Evolutionary conservation across 2,888 invertebrate genomes (phyloP).

Genomic region (Lamproptera curius): DNA sequence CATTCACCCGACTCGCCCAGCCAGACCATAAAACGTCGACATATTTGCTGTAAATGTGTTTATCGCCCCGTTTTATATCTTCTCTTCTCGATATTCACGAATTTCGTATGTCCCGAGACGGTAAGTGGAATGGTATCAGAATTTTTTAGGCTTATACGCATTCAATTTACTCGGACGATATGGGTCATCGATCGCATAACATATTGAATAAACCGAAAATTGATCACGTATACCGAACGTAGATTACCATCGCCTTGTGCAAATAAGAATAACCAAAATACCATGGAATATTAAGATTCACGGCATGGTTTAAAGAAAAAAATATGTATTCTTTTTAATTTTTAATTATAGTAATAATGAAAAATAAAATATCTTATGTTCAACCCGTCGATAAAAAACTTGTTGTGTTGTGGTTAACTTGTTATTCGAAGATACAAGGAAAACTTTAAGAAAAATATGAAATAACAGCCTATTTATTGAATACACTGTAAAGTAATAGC

Average conservation of each 20-base stretch:
- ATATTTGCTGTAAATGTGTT: conserved; percentile 21
- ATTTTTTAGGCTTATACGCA: conserved; percentile 4
- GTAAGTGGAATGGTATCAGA: conserved; percentile 11
- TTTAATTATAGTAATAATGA: too few relatives aligned
- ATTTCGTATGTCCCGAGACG: conserved; percentile 4
- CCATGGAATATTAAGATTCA: too few relatives aligned
- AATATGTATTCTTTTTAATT: too few relatives aligned
- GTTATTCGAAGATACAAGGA: too few relatives aligned
- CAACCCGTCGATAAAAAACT: too few relatives aligned
- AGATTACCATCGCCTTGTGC: neutral
- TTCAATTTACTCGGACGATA: conserved; percentile 9
- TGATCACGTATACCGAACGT: neutral
- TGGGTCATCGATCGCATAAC: conserved; percentile 8
- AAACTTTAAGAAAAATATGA: too few relatives aligned
- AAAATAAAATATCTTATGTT: neutral
- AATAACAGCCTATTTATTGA: too few relatives aligned
- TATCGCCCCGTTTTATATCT: conserved; percentile 21
- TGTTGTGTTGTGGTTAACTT: too few relatives aligned
- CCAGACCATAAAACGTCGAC: conserved; percentile 16
- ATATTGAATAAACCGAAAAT: neutral
- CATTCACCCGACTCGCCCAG: conserved; percentile 12
- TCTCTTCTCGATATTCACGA: conserved; percentile 18
- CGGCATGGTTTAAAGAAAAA: too few relatives aligned
- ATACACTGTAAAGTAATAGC: too few relatives aligned
- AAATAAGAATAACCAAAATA: neutral